Base-by-base conservation (phyloP, 2,888 invertebrate species). In the Dynastes maya region DNA sequence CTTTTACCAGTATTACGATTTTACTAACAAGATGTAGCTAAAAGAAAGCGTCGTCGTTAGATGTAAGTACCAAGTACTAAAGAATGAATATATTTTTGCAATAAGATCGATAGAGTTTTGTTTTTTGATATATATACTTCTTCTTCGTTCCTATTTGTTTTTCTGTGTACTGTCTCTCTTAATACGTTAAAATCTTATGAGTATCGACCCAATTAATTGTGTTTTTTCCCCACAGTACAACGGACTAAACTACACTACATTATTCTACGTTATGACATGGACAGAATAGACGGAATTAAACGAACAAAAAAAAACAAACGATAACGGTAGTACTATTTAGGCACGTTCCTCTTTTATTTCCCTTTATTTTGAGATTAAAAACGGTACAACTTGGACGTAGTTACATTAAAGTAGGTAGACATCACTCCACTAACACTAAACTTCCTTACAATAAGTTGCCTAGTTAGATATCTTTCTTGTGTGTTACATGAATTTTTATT, bases 141-240 rank as follows among this genome's bases (percentile, higher is more conserved):
- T 11, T 45, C 40, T 45, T 45, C 8, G 11, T 45, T 45, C 5
- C 32, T 0, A 32, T 45, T 45, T 45, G 45, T 45, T 45, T 45
- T 32, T 32, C 32, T 45, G 45, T 63, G 29, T 32, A 13, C 32
- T 63, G 32, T 29, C 13, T 63, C 13, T n/a, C 63, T 63, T 8
- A 16, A 6, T 61, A 22, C 22, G 22, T 29, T 29, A 61, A 4
- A 22, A 63, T 61, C 11, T 6, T 32, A 9, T 32, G 5, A 5
- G 11, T 27, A 29, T 13, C 63, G 29, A 63, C 63, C 1, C 3
- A 29, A 68, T 68, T 68, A 68, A 68, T 68, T 68, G n/a, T 76
- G 53, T 77, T 80, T 82, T 81, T 80, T 80, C 78, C 81, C 72
- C 80, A 76, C 79, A 82, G 80, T 81, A 80, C 77, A 51, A 68